Evolutionary conservation across 2,888 invertebrate species (phyloP), one percentile per base, ranked within the genome.

Genomic region (Heliconius aoede): DNA sequence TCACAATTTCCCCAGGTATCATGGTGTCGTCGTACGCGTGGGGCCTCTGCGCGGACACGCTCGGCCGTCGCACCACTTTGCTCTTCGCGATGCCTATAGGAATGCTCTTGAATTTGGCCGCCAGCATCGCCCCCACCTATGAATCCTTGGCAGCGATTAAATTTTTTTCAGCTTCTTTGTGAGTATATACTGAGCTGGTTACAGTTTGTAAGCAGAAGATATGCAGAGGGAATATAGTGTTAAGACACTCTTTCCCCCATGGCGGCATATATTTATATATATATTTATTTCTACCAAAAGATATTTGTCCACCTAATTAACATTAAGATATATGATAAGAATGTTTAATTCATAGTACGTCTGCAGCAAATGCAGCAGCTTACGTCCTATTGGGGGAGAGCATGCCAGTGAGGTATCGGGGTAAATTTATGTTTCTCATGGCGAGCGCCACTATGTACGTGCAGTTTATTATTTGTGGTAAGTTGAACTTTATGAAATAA

Each of bases 11-110:
- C 74, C 8, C 58, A 87, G 87, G 87, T 76, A 86, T 92, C 1
- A 91, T 92, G 89, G 7, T 91, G 36, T 92, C 91, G 0, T 92
- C 93, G 0, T 93, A 91, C 78, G 87, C 81, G 0, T 93, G 93
- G 92, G 93, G 93, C 0, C 84, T 92, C 1, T 87, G 88, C 30
- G 92, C 91, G 0, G 93, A 93, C 80, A 91, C 89, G 1, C 80
- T 85, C n/a, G 93, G 93, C 0, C 86, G 92, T 0, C 85, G 90
- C 13, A 83, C 80, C 26, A 89, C 90, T 0, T 81, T 93, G 4
- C 83, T 92, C 0, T 75, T 89, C 9, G 90, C 92, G 11, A 92
- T 92, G 91, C 91, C 91, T 0, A 68, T 89, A 0, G 91, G 90
- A 2, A 85, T 85, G 71, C 40, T 85, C 0, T 81, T 92, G 11